These are phyloP conservation scores for Naso thynnoides DNA, from an alignment of 2,797 vertebrate species.

Conservation along the genomic window DNA sequence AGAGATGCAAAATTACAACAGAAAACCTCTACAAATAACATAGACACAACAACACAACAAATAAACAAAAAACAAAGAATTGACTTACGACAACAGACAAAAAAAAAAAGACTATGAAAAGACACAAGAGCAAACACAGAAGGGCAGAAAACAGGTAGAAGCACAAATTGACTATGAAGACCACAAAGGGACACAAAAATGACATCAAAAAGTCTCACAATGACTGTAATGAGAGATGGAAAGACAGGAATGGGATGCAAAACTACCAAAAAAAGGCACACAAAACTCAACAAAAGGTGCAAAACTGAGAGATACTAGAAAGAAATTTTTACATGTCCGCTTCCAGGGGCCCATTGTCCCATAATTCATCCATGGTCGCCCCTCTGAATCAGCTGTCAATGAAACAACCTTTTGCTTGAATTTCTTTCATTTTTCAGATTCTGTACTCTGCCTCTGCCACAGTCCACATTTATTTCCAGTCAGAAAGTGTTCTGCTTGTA, in stretches of 20 bases:
- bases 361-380: not conserved
- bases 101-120: not conserved
- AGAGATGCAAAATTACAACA: not conserved
- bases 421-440: not conserved
- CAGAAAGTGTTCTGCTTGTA: conserved; percentile 9
- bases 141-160: fast-evolving
- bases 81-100: not conserved
- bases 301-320: too few species aligned
- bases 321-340: not conserved
- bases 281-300: too few species aligned
- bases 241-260: too few species aligned
- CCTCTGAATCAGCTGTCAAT: not conserved
- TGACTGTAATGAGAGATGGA: too few species aligned
- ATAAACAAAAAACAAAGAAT: not conserved
- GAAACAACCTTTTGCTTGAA: not conserved
- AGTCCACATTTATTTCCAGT: conserved; percentile 10
- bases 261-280: too few species aligned
- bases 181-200: too few species aligned
- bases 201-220: too few species aligned
- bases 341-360: not conserved
- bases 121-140: not conserved
- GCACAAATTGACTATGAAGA: not conserved
- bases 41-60: not conserved
- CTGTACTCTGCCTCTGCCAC: conserved; percentile 1
- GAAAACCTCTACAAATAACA: not conserved